Evolutionary conservation across 2,113 vertebrate genomes (phyloP).

Genomic region (Leptocoma aspasia): DNA sequence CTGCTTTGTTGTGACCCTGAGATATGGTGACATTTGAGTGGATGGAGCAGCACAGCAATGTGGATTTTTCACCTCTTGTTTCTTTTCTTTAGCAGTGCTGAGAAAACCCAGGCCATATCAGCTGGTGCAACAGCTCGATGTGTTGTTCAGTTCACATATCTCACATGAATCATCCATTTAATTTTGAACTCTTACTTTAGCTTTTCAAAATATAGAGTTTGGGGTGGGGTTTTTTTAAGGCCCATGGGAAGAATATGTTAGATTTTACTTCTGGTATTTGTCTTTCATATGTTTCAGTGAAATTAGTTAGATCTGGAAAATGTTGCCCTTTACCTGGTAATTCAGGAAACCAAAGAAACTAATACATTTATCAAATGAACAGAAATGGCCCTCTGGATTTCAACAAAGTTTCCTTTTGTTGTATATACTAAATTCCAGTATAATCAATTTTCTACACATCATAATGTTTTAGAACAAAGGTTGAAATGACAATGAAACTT

Average conservation of each 20-base stretch:
- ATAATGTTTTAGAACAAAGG: conserved; percentile 48
- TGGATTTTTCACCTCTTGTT: not conserved
- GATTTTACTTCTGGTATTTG: conserved; percentile 71
- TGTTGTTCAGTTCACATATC: conserved; percentile 24
- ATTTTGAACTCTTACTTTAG: conserved; percentile 58
- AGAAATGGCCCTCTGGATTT: conserved; percentile 54
- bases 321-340: conserved; percentile 71
- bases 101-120: conserved; percentile 55
- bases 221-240: not conserved
- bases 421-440: conserved; percentile 23
- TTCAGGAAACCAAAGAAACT: conserved; percentile 72
- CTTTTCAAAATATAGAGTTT: conserved; percentile 60
- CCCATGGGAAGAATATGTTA: conserved; percentile 68
- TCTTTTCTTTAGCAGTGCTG: conserved; percentile 16
- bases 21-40: accelerated
- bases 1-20: not conserved
- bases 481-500: conserved; percentile 42
- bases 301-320: conserved; percentile 73
- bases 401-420: conserved; percentile 56
- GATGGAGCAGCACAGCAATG: not conserved
- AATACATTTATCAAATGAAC: conserved; percentile 71
- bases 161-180: conserved; percentile 60
- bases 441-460: conserved; percentile 65
- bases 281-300: conserved; percentile 69
- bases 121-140: not conserved